Base-by-base conservation (phyloP, 92 coral and sea anemone species). In the Pocillopora grandis region DNA sequence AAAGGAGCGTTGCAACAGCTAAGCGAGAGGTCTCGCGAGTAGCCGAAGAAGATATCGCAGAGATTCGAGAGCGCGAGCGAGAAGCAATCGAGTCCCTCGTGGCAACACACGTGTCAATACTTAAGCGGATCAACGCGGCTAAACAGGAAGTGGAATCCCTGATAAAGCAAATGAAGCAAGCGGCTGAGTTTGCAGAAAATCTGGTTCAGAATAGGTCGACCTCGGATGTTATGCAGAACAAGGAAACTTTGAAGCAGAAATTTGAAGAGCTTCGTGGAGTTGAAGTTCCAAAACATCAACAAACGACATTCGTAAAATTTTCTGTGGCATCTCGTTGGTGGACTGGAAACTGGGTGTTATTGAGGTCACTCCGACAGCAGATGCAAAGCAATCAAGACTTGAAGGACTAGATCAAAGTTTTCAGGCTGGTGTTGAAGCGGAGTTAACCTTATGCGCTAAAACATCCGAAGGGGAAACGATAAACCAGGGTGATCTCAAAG, bases 371-470 rank as follows among this genome's bases (percentile, higher is more conserved):
- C 36, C 23, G 71, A 14, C 3, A 66, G 3, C 12, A 9, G 36
- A 23, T 66, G 37, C 2, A 0, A 23, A 42, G 35, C 73, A 13
- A 16, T 67, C 13, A 42, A 68, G n/a, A 31, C 56, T 68, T 18
- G 73, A 68, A 33, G 73, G 73, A 68, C 73, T 68, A 11, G 73
- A 13, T 31, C 73, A 68, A 68, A 12, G 6, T 68, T n/a, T 68
- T 13, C 73, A 68, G 55, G 73, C 73, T 70, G 75, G 57, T 35
- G 57, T 70, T 14, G 55, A 37, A 70, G 75, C 75, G 33, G 75
- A 70, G 19, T 37, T 70, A n/a, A 33, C 9, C 3, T 70, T 70
- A 70, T 70, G 48, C 14, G 55, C 27, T 55, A 35, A 35, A 70
- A 70, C 21, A 36, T 55, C 57, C 9, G 56, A 36, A 21, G 12